Evolutionary conservation across 2,888 invertebrate species (phyloP).

Genomic region (Trypoxylon attenuatum): DNA sequence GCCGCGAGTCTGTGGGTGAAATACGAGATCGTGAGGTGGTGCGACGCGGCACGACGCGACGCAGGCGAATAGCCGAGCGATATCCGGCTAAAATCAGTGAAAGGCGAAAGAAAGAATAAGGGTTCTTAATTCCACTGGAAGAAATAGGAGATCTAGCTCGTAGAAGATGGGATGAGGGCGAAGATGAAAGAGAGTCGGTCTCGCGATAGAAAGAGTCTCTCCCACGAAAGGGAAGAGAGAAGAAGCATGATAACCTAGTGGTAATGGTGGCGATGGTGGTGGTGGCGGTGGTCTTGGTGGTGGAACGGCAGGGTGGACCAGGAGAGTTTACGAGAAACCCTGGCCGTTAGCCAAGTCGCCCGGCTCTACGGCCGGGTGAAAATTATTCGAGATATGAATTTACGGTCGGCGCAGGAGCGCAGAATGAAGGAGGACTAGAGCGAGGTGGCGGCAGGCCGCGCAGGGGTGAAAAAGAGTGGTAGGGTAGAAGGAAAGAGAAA

Average conservation of each 20-base stretch:
- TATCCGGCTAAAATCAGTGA: slow-evolving; percentile 48
- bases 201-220: neutral
- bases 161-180: neutral
- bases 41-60: slow-evolving; percentile 17
- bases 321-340: slow-evolving; percentile 55
- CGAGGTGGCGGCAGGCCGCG: neutral
- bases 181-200: slow-evolving; percentile 4
- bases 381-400: slow-evolving; percentile 74
- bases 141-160: slow-evolving; percentile 11
- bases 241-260: slow-evolving; percentile 14
- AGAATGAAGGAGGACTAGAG: slow-evolving; percentile 48
- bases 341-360: slow-evolving; percentile 61
- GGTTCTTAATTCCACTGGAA: slow-evolving; percentile 28
- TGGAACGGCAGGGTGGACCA: slow-evolving; percentile 18
- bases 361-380: slow-evolving; percentile 61
- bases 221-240: slow-evolving; percentile 11
- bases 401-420: slow-evolving; percentile 57
- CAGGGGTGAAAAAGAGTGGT: slow-evolving; percentile 1
- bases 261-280: slow-evolving; percentile 14
- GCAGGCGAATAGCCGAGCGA: too few species aligned
- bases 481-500: slow-evolving; percentile 5
- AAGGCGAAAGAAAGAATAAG: slow-evolving; percentile 48
- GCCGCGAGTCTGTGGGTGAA: slow-evolving; percentile 47
- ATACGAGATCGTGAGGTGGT: slow-evolving; percentile 32
- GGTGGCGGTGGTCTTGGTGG: neutral